phyloP scores from a whole-genome alignment of 2,888 invertebrate species.

The Adelognathus sp. region DNA sequence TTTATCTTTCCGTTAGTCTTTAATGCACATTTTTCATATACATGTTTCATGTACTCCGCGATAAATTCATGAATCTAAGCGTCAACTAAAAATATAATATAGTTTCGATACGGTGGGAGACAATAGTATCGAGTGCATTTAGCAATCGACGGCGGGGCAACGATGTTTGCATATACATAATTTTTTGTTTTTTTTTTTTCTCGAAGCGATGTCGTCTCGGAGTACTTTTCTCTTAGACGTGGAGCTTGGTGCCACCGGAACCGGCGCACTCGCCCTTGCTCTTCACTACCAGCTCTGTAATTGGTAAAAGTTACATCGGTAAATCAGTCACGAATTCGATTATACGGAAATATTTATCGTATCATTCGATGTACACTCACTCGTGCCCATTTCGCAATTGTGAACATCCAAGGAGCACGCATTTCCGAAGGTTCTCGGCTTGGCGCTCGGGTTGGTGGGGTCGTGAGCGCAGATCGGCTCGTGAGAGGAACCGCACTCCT shows the following conservation, averaged over 20 bases:
- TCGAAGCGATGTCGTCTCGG: constrained; percentile 15
- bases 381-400: constrained; percentile 86
- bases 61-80: constrained; percentile 10
- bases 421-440: constrained; percentile 84
- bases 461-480: constrained; percentile 86
- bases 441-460: constrained; percentile 81
- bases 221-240: constrained; percentile 78
- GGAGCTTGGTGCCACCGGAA: constrained; percentile 84
- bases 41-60: constrained; percentile 4
- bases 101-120: neutral
- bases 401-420: constrained; percentile 85
- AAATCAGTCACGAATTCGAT: neutral
- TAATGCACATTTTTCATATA: neutral
- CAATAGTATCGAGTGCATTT: neutral
- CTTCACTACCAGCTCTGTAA: constrained; percentile 84
- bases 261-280: constrained; percentile 86
- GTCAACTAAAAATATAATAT: constrained; percentile 23
- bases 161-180: constrained; percentile 3
- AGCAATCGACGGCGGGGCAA: constrained; percentile 13
- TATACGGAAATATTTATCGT: no score
- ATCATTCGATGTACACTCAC: no score
- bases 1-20: constrained; percentile 1
- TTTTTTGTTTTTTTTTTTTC: constrained; percentile 16
- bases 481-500: constrained; percentile 78
- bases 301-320: constrained; percentile 54